phyloP scores from a whole-genome alignment of 2,113 vertebrate species.

The Columba livia region DNA sequence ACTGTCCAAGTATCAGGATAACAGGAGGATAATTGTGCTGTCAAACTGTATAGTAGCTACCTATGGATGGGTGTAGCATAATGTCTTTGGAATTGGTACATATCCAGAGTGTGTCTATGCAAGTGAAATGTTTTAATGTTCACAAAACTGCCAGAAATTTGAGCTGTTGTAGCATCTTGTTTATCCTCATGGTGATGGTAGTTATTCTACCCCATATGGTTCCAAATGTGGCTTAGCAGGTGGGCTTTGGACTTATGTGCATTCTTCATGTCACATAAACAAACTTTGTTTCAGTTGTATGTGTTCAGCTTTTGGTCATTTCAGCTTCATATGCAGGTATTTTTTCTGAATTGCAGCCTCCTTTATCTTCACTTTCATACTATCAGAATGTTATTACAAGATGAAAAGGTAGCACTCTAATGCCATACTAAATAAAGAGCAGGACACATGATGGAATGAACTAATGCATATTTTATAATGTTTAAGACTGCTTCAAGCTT shows the following conservation, averaged over 20 bases:
- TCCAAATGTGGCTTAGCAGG: not conserved
- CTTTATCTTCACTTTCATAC: not conserved
- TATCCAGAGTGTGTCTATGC: not conserved
- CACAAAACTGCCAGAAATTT: not conserved
- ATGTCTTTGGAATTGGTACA: not conserved
- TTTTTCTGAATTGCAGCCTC: not conserved
- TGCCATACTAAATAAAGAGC: constrained; percentile 44
- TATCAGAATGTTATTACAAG: not conserved
- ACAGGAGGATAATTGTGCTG: not conserved
- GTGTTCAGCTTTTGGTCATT: not conserved
- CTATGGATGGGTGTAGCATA: not conserved
- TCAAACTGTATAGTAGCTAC: not conserved
- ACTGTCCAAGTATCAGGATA: not conserved
- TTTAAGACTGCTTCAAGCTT: constrained; percentile 61
- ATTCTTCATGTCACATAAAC: not conserved
- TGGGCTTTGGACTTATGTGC: not conserved
- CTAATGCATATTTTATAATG: constrained; percentile 58
- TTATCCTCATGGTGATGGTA: not conserved
- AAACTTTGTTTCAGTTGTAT: not conserved
- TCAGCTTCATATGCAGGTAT: not conserved
- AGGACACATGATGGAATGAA: constrained; percentile 22
- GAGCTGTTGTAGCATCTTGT: not conserved
- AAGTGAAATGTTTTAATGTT: not conserved
- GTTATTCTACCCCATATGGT: not conserved
- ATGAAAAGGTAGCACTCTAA: constrained; percentile 13